Percentiles rank a stretch among this genome's conserved stretches.
These are phyloP conservation scores for Patella depressa DNA, from an alignment of 2,888 invertebrate genomes.

Conservation along the genomic window DNA sequence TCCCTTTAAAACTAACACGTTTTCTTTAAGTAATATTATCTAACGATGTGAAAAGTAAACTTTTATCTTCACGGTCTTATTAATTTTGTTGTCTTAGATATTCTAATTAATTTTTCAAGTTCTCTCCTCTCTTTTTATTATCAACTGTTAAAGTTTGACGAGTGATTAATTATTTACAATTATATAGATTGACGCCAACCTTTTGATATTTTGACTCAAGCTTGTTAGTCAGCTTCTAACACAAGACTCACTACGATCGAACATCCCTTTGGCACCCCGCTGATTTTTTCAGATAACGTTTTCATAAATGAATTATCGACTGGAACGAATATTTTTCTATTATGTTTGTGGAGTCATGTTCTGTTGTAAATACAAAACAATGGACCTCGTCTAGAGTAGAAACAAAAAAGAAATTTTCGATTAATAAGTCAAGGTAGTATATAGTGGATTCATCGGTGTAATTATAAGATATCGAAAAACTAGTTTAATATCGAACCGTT, in stretches of 20 bases:
- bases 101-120: no score
- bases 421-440: conserved; percentile 1
- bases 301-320: neutral
- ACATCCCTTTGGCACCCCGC: neutral
- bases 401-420: neutral
- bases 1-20: no score
- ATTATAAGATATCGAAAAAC: neutral
- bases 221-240: no score
- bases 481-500: neutral
- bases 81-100: no score
- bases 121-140: no score
- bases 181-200: neutral
- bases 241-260: neutral
- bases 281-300: neutral
- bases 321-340: neutral
- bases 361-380: neutral
- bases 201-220: conserved; percentile 2
- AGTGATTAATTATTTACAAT: neutral
- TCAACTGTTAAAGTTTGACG: neutral
- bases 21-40: no score
- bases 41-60: no score
- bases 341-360: neutral
- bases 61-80: no score
- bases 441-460: neutral
- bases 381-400: neutral